A percentile compares a stretch with the other conserved stretches of the same genome.
Evolutionary conservation across 2,888 invertebrate species (phyloP).

Genomic region (Apamea anceps): DNA sequence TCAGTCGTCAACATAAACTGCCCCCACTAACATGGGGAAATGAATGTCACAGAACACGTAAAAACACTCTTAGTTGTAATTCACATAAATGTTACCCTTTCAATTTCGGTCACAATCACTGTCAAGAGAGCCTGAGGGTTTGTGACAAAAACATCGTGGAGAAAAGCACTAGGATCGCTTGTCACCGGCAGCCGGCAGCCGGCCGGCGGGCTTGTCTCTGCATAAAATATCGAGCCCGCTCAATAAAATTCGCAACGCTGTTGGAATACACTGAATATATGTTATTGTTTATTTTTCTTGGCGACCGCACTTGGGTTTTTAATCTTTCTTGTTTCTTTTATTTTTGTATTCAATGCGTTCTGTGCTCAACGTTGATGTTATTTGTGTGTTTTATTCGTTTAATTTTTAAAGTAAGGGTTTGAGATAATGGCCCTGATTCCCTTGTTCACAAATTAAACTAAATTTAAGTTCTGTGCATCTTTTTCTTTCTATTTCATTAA

Average conservation of each 20-base stretch:
- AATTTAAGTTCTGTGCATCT: too few species aligned
- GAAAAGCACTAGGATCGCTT: slow-evolving; percentile 43
- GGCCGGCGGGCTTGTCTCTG: slow-evolving; percentile 52
- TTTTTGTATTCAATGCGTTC: slow-evolving; percentile 15
- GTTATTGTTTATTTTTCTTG: slow-evolving; percentile 50
- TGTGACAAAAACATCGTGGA: slow-evolving; percentile 55
- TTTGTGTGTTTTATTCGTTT: not conserved
- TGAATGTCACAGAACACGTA: slow-evolving; percentile 39
- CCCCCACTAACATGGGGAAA: slow-evolving; percentile 1
- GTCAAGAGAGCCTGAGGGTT: slow-evolving; percentile 49
- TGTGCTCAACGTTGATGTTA: not conserved
- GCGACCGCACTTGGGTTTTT: slow-evolving; percentile 30
- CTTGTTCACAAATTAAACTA: too few species aligned
- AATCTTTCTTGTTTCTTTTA: slow-evolving; percentile 16
- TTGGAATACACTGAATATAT: slow-evolving; percentile 39
- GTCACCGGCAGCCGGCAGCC: slow-evolving; percentile 53
- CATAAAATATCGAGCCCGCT: slow-evolving; percentile 59
- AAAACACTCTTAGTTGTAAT: slow-evolving; percentile 50
- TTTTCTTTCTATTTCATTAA: too few species aligned
- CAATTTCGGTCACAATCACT: slow-evolving; percentile 59
- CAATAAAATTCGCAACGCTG: slow-evolving; percentile 54
- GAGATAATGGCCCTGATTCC: too few species aligned
- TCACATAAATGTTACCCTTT: slow-evolving; percentile 49
- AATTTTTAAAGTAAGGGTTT: not conserved
- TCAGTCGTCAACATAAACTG: slow-evolving; percentile 17